phyloP scores from a whole-genome alignment of 2,888 invertebrate species.

The Clusia tigrina region DNA sequence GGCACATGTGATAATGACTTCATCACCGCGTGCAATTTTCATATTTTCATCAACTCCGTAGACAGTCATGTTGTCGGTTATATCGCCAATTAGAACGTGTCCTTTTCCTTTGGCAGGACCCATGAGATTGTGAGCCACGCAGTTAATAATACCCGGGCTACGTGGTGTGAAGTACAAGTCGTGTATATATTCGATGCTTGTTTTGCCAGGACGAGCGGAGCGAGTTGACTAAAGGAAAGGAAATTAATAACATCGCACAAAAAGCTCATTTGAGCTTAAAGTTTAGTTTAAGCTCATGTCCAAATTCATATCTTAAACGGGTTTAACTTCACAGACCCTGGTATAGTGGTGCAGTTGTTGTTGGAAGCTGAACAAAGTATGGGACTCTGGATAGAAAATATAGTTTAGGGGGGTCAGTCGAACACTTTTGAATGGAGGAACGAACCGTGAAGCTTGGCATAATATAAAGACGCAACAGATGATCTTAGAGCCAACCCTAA shows the following conservation, averaged over 20 bases:
- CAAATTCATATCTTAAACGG: too few species aligned
- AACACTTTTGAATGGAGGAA: too few species aligned
- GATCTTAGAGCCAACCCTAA: too few species aligned
- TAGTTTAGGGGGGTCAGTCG: too few species aligned
- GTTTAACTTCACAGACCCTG: too few species aligned
- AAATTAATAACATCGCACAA: background rate
- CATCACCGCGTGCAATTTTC: constrained; percentile 68
- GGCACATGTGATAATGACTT: constrained; percentile 68
- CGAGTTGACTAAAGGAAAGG: constrained; percentile 36
- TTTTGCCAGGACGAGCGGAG: constrained; percentile 41
- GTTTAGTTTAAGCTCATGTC: background rate
- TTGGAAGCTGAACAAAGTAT: too few species aligned
- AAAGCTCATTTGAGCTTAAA: background rate
- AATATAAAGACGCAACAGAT: too few species aligned
- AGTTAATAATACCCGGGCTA: constrained; percentile 64
- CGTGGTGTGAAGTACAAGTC: constrained; percentile 61
- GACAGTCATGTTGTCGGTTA: constrained; percentile 62
- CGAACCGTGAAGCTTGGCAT: too few species aligned
- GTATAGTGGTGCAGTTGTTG: too few species aligned
- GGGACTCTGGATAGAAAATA: too few species aligned
- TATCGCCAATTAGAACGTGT: constrained; percentile 57
- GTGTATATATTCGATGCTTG: constrained; percentile 53
- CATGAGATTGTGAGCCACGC: constrained; percentile 63
- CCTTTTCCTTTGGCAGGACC: constrained; percentile 51
- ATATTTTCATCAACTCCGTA: constrained; percentile 60